Evolutionary conservation across 1,140 invertebrate species (phyloP).

Genomic region (Papilio xuthus): DNA sequence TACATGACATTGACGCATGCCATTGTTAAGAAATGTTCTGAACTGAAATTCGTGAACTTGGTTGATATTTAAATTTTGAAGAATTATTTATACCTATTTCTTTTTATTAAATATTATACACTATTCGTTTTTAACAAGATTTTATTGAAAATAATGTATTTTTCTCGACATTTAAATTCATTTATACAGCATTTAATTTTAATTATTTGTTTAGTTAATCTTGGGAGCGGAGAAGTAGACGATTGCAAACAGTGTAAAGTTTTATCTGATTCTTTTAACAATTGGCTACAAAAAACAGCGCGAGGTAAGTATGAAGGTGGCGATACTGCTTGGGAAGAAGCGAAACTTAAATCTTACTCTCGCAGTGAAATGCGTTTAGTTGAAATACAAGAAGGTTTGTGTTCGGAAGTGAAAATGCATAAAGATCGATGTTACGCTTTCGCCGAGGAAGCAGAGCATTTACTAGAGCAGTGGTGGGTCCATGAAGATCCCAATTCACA

Average conservation of each 20-base stretch:
- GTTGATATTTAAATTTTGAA: too few relatives aligned
- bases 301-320: constrained; percentile 98
- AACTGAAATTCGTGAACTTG: too few relatives aligned
- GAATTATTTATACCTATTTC: too few relatives aligned
- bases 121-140: not conserved
- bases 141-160: not conserved
- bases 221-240: constrained; percentile 29
- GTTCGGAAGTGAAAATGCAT: constrained; percentile 79
- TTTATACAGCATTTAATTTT: constrained; percentile 14
- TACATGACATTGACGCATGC: too few relatives aligned
- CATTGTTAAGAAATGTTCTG: too few relatives aligned
- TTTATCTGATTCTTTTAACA: constrained; percentile 65
- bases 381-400: constrained; percentile 95
- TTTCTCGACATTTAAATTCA: not conserved
- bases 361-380: constrained; percentile 95
- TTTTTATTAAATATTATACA: too few relatives aligned
- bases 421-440: constrained; percentile 92
- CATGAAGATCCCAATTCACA: constrained; percentile 84
- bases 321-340: constrained; percentile 98
- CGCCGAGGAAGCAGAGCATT: constrained; percentile 91
- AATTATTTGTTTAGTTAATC: not conserved
- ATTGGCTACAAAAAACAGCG: constrained; percentile 89
- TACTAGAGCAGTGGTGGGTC: constrained; percentile 96
- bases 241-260: constrained; percentile 69
- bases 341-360: constrained; percentile 93